Evolutionary conservation across 2,888 invertebrate species (phyloP), one percentile per base, ranked within the genome.

Genomic region (Nomada ruficornis): DNA sequence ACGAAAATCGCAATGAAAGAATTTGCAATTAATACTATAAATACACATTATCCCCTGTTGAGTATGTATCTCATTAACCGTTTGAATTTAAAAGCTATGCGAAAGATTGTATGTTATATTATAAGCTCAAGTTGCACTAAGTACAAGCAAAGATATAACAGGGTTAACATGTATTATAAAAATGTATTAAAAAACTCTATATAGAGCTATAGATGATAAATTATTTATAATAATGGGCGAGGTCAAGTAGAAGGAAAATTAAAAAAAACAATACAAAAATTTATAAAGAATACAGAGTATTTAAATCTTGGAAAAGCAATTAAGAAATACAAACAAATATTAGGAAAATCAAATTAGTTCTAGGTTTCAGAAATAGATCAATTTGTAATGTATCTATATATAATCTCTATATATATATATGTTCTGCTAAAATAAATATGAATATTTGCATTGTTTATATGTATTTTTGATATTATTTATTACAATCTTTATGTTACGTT

Each of bases 181-280:
- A 81, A 93, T 94, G 91, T 94, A 94, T 76, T 93, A 90, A 44
- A 94, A 95, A 89, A 93, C 93, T 4, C 91, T 92, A 84, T 90
- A 93, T 63, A 86, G 87, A n/a, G 92, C 91, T 70, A 83, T 95
- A 44, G 92, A 94, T 81, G 89, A 93, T 5, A 93, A 94, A 84
- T 91, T 94, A 72, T 82, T 88, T 26, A 89, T 91, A 74, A 87
- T 91, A n/a, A 88, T 89, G 69, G 86, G 90, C 73, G 93, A 94
- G 86, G 93, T 95, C 62, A 87, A 92, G 70, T 84, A 92, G 20
- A 93, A 94, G 65, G 89, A 88, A 65, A 87, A 91, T 67, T 83
- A 94, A 20, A 93, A 93, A 83, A 92, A 93, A 77, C 91, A 92
- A 79, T 95, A 94, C 85, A 91, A 93, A 59, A 89, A 90, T 63